phyloP scores from a whole-genome alignment of 1,140 invertebrate species.

The Aphaenogaster ashmeadi region DNA sequence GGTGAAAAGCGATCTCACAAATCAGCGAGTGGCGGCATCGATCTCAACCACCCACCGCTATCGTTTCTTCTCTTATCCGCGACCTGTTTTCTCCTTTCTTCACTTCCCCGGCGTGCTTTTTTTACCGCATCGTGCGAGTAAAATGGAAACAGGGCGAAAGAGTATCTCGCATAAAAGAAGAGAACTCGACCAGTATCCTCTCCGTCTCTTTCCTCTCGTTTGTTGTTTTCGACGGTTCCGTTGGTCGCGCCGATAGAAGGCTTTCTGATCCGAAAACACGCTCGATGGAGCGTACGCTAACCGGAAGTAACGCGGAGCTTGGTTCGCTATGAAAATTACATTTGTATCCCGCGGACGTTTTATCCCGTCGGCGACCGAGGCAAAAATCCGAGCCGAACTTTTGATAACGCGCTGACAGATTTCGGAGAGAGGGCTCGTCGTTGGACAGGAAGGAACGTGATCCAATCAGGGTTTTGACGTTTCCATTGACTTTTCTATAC shows the following conservation, averaged over 20 bases:
- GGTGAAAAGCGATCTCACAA: constrained; percentile 67
- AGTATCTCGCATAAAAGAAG: constrained; percentile 29
- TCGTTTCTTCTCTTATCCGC: constrained; percentile 23
- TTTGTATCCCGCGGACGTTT: constrained; percentile 58
- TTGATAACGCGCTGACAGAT: constrained; percentile 59
- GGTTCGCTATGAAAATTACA: constrained; percentile 41
- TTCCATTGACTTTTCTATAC: constrained; percentile 53
- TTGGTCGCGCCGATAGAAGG: constrained; percentile 62
- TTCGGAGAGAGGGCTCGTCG: constrained; percentile 15
- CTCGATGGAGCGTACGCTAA: constrained; percentile 13
- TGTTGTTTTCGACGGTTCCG: background rate
- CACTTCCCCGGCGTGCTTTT: constrained; percentile 48
- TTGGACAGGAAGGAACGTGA: constrained; percentile 50
- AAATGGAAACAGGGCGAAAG: constrained; percentile 39
- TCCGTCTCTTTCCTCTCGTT: background rate
- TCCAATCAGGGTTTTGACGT: constrained; percentile 59
- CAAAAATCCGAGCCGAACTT: constrained; percentile 51
- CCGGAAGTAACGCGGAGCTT: constrained; percentile 38
- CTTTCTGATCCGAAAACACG: constrained; percentile 70
- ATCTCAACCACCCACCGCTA: constrained; percentile 47
- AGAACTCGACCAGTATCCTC: constrained; percentile 31
- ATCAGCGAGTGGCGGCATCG: constrained; percentile 71
- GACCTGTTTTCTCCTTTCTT: constrained; percentile 12
- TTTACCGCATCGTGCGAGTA: constrained; percentile 58
- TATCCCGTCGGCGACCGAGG: constrained; percentile 31